These are phyloP conservation scores for Tetragonula carbonaria DNA, from an alignment of 2,888 invertebrate species.

Conservation along the genomic window DNA sequence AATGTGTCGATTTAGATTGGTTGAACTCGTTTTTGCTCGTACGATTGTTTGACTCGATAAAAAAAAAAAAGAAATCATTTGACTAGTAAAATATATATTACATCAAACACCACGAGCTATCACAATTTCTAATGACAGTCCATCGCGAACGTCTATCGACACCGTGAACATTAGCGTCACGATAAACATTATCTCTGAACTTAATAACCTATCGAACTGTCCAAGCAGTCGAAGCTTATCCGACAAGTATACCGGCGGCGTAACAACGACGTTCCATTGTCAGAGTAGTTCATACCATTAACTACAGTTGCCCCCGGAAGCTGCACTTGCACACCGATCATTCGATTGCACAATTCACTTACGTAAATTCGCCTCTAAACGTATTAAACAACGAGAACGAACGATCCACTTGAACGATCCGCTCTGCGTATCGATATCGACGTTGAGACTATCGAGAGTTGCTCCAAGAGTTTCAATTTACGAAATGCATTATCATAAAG, in stretches of 20 bases:
- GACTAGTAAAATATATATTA: not conserved
- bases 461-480: not conserved
- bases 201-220: not conserved
- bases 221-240: not conserved
- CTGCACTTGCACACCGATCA: not conserved
- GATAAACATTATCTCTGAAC: not conserved
- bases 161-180: not conserved
- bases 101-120: accelerated
- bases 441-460: not conserved
- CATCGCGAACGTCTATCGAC: not conserved
- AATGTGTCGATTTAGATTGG: too few species aligned
- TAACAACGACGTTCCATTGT: not conserved
- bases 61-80: not conserved
- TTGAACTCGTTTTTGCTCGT: too few species aligned
- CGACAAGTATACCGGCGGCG: not conserved
- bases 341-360: not conserved
- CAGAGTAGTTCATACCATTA: not conserved
- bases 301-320: too few species aligned
- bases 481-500: slow-evolving; percentile 13
- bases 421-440: not conserved
- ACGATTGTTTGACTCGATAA: too few species aligned
- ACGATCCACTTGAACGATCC: not conserved
- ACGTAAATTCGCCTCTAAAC: not conserved
- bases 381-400: not conserved
- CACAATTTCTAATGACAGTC: not conserved